Percentiles rank a stretch among this genome's conserved stretches.
Evolutionary conservation across 2,113 vertebrate species (phyloP).

Genomic region (Porphyrio hochstetteri): DNA sequence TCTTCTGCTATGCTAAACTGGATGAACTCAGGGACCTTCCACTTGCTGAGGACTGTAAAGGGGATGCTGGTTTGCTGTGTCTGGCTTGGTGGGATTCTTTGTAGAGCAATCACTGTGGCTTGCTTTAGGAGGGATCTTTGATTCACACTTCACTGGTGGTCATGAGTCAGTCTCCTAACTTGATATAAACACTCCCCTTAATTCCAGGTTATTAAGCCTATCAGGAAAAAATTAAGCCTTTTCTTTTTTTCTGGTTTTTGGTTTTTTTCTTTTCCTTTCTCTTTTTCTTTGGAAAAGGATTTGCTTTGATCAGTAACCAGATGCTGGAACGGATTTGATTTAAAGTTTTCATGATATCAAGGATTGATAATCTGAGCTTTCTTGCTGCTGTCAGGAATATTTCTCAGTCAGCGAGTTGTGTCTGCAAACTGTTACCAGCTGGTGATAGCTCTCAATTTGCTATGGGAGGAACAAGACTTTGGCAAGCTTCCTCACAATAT

Average conservation of each 20-base stretch:
- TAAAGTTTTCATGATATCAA: conserved; percentile 57
- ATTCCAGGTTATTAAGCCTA: conserved; percentile 38
- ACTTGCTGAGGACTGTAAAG: neutral
- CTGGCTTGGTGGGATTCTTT: neutral
- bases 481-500: conserved; percentile 12
- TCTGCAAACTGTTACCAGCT: conserved; percentile 68
- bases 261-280: neutral
- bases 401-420: conserved; percentile 49
- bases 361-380: conserved; percentile 63
- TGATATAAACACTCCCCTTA: neutral
- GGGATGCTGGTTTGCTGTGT: neutral
- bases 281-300: neutral
- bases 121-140: neutral
- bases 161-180: neutral
- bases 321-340: conserved; percentile 47
- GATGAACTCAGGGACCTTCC: neutral
- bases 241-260: neutral
- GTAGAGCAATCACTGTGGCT: neutral
- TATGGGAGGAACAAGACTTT: conserved; percentile 31
- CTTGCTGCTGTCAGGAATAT: conserved; percentile 64
- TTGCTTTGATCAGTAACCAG: conserved; percentile 63
- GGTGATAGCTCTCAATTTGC: conserved; percentile 55
- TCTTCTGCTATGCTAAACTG: neutral
- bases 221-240: conserved; percentile 22
- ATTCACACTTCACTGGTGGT: conserved; percentile 30